Evolutionary conservation across 2,888 invertebrate genomes (phyloP).

Genomic region (Trachelus iudaicus): DNA sequence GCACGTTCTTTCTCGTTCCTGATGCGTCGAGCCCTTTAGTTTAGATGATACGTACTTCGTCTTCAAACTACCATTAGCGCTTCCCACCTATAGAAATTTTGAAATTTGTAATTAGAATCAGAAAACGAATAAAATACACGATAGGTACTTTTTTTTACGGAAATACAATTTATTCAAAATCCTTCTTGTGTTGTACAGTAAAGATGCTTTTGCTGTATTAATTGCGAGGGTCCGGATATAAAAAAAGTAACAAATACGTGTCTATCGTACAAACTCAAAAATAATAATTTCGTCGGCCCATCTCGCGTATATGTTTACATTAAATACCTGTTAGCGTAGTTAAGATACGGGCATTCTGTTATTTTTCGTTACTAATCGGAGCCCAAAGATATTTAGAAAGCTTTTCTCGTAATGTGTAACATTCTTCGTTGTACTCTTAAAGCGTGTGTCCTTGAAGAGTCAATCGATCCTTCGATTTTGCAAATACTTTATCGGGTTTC

Average conservation of each 20-base stretch:
- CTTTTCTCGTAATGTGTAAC: neutral
- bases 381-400: neutral
- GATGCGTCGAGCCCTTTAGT: neutral
- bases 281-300: neutral
- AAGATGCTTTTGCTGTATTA: neutral
- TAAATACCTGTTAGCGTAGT: neutral
- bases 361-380: neutral
- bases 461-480: neutral
- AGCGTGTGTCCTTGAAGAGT: neutral
- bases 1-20: neutral
- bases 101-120: conserved; percentile 43
- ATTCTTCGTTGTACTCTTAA: neutral
- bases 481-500: neutral
- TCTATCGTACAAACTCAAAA: neutral
- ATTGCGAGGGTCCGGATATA: neutral
- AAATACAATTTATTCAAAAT: conserved; percentile 20
- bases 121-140: neutral
- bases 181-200: conserved; percentile 6
- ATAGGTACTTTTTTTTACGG: conserved; percentile 11
- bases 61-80: conserved; percentile 39
- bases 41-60: neutral
- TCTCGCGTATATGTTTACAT: neutral
- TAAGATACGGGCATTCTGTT: neutral
- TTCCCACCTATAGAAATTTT: conserved; percentile 49
- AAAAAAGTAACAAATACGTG: neutral